These are phyloP conservation scores for Fragum fragum DNA, from an alignment of 2,888 invertebrate species.

Conservation along the genomic window DNA sequence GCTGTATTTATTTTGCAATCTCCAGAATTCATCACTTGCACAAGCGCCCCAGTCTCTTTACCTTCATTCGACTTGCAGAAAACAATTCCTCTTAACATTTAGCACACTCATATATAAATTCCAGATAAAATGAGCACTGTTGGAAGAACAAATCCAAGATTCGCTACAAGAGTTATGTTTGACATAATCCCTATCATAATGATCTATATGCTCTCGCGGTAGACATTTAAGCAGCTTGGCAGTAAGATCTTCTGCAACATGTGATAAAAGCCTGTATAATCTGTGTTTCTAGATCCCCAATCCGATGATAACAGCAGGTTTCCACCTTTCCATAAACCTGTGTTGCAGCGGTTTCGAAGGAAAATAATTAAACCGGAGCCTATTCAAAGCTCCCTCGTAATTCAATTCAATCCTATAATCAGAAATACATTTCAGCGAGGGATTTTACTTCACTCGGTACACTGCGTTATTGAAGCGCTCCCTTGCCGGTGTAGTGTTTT, in stretches of 20 bases:
- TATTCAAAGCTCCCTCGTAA: conserved; percentile 37
- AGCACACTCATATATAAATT: too few species aligned
- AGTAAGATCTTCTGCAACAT: conserved; percentile 20
- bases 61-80: too few species aligned
- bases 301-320: conserved; percentile 35
- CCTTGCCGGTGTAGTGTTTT: conserved; percentile 53
- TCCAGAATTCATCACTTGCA: too few species aligned
- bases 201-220: conserved; percentile 26
- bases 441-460: conserved; percentile 49
- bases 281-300: conserved; percentile 62
- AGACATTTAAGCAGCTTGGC: conserved; percentile 32
- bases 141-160: too few species aligned
- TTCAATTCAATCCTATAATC: conserved; percentile 56
- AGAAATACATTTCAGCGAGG: conserved; percentile 41
- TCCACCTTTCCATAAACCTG: conserved; percentile 30
- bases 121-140: too few species aligned
- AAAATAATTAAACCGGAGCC: conserved; percentile 56
- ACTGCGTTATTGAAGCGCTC: conserved; percentile 56
- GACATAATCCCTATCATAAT: conserved; percentile 22
- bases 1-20: too few species aligned
- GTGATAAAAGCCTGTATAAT: conserved; percentile 55
- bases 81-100: too few species aligned
- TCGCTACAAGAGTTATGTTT: neutral
- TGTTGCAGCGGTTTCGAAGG: conserved; percentile 29
- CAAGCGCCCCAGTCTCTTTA: too few species aligned